Evolutionary conservation across 92 coral and sea anemone species (phyloP).

Genomic region (Porites evermanni): DNA sequence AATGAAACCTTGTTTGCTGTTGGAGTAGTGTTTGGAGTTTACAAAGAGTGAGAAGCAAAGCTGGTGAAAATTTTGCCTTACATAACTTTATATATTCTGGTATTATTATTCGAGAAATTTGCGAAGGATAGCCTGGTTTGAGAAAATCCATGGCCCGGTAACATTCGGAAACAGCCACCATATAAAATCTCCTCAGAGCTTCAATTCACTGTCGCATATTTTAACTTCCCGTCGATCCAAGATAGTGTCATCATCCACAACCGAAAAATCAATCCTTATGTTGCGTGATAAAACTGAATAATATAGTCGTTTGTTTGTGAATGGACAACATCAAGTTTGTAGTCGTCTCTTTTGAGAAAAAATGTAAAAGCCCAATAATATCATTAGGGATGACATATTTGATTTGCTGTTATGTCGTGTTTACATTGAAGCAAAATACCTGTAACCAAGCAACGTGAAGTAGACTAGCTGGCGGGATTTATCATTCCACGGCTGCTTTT

Average conservation of each 20-base stretch:
- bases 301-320: too few species aligned
- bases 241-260: not conserved
- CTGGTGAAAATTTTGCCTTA: not conserved
- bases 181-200: not conserved
- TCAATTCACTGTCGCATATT: not conserved
- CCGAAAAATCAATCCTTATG: not conserved
- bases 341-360: too few species aligned
- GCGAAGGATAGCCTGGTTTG: not conserved
- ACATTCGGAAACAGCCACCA: not conserved
- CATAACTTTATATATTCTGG: not conserved
- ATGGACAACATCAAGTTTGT: not conserved
- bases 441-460: not conserved
- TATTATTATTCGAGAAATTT: not conserved
- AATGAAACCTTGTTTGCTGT: conserved; percentile 88
- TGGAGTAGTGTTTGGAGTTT: conserved; percentile 89
- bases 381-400: not conserved
- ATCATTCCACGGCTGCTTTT: too few species aligned
- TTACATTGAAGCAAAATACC: not conserved
- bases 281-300: not conserved
- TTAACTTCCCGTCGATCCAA: not conserved
- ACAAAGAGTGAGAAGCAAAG: conserved; percentile 61
- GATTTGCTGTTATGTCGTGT: not conserved
- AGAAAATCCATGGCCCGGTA: not conserved
- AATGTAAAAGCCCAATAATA: not conserved
- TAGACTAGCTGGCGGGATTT: too few species aligned